Conservation (phyloP, 2,888 invertebrate genomes). For the Brachyopa scutellaris region DNA sequence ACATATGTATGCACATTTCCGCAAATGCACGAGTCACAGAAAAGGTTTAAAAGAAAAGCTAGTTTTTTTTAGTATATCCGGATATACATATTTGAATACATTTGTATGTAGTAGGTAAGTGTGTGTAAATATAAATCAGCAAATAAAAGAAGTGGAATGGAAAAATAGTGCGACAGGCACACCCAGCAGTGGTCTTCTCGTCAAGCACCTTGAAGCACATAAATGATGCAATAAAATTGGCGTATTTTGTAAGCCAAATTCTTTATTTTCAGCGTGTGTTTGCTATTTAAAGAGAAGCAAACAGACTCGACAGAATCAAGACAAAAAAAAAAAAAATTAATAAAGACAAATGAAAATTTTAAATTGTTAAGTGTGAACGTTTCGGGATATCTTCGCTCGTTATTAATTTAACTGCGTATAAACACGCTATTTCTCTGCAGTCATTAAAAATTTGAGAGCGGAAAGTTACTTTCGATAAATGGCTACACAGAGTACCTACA, state of each 20-base stretch:
- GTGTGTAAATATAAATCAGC: not conserved
- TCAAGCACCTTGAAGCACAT: not conserved
- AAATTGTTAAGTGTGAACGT: conserved; percentile 8
- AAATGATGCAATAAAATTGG: conserved; percentile 51
- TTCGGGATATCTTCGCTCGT: not conserved
- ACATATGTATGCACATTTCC: not conserved
- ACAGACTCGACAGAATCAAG: no score
- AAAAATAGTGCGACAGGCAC: conserved; percentile 19
- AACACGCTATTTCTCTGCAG: not conserved
- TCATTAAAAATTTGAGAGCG: not conserved
- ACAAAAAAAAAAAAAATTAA: not conserved
- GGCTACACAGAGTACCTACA: no score
- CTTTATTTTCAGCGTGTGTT: conserved; percentile 5
- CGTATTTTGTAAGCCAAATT: conserved; percentile 52
- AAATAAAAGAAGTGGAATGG: not conserved
- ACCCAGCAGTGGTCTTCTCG: conserved; percentile 8
- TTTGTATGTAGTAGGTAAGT: no score
- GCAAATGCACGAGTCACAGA: not conserved
- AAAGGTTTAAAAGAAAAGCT: not conserved
- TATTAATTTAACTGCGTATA: no score
- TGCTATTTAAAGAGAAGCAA: conserved; percentile 24
- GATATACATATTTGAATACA: no score
- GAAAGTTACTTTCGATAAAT: not conserved
- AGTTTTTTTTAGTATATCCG: not conserved
- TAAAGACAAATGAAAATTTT: conserved; percentile 10